Percentiles rank a stretch among this genome's conserved stretches.
These are phyloP conservation scores for Phyto melanocephala DNA, from an alignment of 2,888 invertebrate species.

Conservation along the genomic window DNA sequence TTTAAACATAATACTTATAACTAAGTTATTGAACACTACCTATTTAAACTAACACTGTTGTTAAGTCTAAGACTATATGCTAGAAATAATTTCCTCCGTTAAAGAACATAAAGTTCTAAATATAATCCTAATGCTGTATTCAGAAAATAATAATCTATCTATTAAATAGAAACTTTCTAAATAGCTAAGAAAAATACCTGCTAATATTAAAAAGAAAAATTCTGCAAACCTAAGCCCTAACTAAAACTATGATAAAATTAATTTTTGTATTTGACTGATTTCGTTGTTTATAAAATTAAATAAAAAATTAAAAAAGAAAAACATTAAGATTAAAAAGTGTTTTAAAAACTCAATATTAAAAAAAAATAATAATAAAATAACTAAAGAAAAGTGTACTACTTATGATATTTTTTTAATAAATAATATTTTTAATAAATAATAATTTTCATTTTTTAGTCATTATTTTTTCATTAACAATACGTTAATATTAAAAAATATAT, in stretches of 20 bases:
- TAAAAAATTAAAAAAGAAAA: too few relatives aligned
- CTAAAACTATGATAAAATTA: conserved; percentile 5
- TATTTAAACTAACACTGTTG: neutral
- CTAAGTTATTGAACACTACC: neutral
- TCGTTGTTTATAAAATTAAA: conserved; percentile 14
- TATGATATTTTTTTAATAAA: neutral
- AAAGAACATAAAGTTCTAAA: neutral
- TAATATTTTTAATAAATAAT: conserved; percentile 10
- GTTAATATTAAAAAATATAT: too few relatives aligned
- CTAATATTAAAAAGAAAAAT: neutral
- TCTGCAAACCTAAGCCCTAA: neutral
- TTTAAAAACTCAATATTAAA: neutral
- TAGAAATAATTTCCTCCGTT: neutral
- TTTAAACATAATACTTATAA: neutral
- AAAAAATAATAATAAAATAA: neutral
- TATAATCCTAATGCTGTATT: neutral
- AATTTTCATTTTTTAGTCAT: too few relatives aligned
- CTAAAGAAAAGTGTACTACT: conserved; percentile 6
- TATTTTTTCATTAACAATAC: too few relatives aligned
- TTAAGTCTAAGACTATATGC: conserved; percentile 3
- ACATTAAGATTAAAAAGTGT: neutral
- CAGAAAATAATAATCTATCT: neutral
- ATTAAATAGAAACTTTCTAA: neutral
- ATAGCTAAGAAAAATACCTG: neutral
- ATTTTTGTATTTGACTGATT: conserved; percentile 17